phyloP scores from a whole-genome alignment of 2,888 invertebrate species.

The Lepidochrysops patricia region DNA sequence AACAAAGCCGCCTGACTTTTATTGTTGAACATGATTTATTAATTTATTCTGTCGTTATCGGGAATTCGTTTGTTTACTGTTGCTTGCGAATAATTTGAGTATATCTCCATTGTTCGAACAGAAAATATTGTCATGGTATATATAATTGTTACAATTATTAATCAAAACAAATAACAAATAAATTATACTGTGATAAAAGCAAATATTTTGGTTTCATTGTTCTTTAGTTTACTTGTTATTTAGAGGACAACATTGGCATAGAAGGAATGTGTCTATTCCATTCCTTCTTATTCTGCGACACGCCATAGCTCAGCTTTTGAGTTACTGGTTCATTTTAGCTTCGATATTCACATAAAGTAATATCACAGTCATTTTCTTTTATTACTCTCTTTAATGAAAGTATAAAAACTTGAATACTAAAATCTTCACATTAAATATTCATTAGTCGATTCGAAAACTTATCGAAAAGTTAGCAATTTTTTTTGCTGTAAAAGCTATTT shows the following conservation, averaged over 20 bases:
- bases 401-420: not conserved
- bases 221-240: no score
- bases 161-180: no score
- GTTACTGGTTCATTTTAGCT: not conserved
- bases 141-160: not conserved
- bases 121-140: not conserved
- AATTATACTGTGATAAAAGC: no score
- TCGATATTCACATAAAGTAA: not conserved
- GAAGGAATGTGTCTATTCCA: not conserved
- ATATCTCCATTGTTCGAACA: not conserved
- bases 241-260: no score
- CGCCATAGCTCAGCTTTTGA: not conserved
- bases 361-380: not conserved
- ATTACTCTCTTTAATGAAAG: not conserved
- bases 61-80: not conserved
- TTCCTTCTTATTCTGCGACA: not conserved
- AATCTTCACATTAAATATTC: not conserved
- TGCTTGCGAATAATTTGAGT: not conserved
- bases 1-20: not conserved
- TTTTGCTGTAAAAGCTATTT: no score
- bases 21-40: not conserved
- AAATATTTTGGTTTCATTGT: no score
- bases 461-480: no score
- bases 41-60: not conserved
- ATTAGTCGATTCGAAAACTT: not conserved